Conservation (phyloP, 92 coral and sea anemone genomes). For the Epizoanthus fatuus region DNA sequence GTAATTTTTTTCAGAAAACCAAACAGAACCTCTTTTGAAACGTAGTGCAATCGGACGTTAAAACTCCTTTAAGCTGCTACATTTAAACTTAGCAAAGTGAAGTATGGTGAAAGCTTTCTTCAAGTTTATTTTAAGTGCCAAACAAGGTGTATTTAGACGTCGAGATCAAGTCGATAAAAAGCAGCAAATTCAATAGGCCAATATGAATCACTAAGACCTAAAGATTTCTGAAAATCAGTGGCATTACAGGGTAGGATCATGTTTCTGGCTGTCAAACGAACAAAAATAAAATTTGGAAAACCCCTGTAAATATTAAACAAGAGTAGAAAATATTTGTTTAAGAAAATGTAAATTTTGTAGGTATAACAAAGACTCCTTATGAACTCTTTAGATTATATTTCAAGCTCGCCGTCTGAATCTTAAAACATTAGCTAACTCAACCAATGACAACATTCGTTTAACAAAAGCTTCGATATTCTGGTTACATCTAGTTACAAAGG, state of each 20-base stretch:
- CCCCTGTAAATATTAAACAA: background rate
- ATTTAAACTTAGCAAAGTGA: background rate
- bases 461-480: background rate
- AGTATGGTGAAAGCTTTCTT: background rate
- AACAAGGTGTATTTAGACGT: background rate
- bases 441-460: background rate
- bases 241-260: background rate
- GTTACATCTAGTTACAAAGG: background rate
- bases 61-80: background rate
- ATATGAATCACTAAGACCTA: background rate
- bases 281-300: background rate
- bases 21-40: too few relatives aligned
- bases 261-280: background rate
- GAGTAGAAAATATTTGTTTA: constrained; percentile 4
- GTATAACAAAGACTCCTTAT: background rate
- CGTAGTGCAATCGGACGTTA: too few relatives aligned
- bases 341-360: constrained; percentile 1
- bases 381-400: background rate
- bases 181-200: background rate
- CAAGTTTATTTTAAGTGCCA: background rate
- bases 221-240: background rate
- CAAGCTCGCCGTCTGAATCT: constrained; percentile 8
- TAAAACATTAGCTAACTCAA: background rate
- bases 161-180: constrained; percentile 10
- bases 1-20: too few relatives aligned